A percentile compares a stretch with the other conserved stretches of the same genome.
These are phyloP conservation scores for Adelges cooleyi DNA, from an alignment of 1,140 invertebrate species.

Conservation along the genomic window DNA sequence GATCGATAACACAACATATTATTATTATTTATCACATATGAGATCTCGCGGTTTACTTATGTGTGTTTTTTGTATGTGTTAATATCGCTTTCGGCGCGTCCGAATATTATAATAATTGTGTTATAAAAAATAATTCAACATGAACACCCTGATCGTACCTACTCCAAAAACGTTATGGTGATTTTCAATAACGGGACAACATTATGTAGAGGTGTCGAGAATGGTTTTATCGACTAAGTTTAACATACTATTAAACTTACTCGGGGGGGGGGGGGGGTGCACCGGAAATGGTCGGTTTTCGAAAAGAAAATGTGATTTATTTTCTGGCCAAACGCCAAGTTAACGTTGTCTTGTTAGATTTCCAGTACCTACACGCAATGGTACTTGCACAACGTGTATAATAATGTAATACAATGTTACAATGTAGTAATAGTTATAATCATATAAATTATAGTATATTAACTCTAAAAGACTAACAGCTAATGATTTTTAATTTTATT, in stretches of 20 bases:
- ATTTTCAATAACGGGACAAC: no score
- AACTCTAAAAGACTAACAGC: constrained; percentile 25
- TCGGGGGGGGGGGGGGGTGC: no score
- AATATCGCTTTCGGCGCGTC: not conserved
- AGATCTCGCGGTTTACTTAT: constrained; percentile 6
- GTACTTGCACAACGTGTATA: constrained; percentile 15
- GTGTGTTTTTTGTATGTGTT: not conserved
- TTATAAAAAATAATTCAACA: constrained; percentile 20
- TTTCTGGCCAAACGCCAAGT: no score
- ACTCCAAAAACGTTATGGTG: not conserved
- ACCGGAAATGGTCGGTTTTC: no score
- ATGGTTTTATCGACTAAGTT: no score
- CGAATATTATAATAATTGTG: not conserved
- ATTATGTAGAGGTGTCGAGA: no score
- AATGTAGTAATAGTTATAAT: no score
- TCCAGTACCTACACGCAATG: no score
- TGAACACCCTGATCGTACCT: constrained; percentile 21
- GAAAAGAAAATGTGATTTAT: no score
- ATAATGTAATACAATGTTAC: constrained; percentile 12
- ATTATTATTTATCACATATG: constrained; percentile 15
- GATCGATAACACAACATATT: not conserved
- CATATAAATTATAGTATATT: not conserved
- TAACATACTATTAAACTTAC: no score
- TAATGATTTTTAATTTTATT: constrained; percentile 21
- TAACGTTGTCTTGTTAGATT: no score